These are phyloP conservation scores for Mus spicilegus DNA, from an alignment of 2,113 vertebrate species.

Conservation along the genomic window DNA sequence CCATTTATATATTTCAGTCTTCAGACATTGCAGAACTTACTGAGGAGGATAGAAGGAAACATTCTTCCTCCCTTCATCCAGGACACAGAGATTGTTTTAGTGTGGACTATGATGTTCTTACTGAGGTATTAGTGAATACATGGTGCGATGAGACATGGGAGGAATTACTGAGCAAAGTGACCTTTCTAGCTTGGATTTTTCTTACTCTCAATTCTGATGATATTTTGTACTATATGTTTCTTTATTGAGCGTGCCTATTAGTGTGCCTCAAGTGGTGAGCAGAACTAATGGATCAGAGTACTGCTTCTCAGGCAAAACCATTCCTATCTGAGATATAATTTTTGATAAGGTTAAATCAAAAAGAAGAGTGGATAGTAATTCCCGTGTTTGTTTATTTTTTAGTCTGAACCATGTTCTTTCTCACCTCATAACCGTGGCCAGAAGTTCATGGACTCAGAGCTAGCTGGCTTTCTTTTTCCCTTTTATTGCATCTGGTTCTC, in stretches of 20 bases:
- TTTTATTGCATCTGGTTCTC: not conserved
- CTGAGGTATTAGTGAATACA: not conserved
- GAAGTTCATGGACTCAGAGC: not conserved
- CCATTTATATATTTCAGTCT: not conserved
- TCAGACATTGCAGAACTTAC: not conserved
- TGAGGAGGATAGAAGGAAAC: not conserved
- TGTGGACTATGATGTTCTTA: not conserved
- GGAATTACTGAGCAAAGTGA: not conserved
- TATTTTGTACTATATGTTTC: not conserved
- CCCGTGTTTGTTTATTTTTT: not conserved
- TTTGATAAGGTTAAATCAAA: not conserved
- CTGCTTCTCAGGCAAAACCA: not conserved
- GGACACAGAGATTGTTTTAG: not conserved
- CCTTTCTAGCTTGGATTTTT: not conserved
- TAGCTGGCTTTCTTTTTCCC: not conserved
- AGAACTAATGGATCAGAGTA: not conserved
- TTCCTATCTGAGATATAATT: not conserved
- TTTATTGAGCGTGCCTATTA: not conserved
- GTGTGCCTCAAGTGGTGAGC: accelerated
- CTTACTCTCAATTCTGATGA: not conserved
- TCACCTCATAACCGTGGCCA: not conserved
- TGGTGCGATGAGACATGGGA: not conserved
- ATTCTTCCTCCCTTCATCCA: not conserved
- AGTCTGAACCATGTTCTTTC: not conserved
- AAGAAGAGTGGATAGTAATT: not conserved